Evolutionary conservation across 2,797 vertebrate species (phyloP), one percentile per base, ranked within the genome.

Genomic region (Lemur catta): DNA sequence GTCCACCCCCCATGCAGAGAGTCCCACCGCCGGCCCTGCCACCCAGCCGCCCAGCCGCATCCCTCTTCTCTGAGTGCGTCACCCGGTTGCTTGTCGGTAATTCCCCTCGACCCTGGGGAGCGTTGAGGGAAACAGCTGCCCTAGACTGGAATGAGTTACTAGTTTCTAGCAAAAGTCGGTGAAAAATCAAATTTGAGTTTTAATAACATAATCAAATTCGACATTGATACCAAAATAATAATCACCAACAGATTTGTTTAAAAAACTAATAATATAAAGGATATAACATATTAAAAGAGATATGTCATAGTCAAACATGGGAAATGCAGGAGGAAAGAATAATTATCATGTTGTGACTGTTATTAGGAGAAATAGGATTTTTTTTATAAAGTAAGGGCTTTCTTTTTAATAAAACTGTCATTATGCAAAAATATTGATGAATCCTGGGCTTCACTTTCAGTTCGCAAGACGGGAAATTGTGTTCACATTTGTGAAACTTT

Each of bases 251-350:
- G 43, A 80, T 61, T 61, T 65, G 5, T 33, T 82, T 76, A 22
- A 50, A 82, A 52, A 41, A 11, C 2, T 1, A 75, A 82, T 74
- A 84, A 12, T 33, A 57, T 48, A 17, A 57, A 76, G 48, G n/a
- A 74, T 38, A 57, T 17, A 52, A 63, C 79, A 61, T 85, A 94
- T 79, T 78, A 74, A 93, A 91, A 91, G 76, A 76, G 76, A 76
- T 85, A 35, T 43, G 71, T 74, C 61, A 43, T 24, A 38, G 28
- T 67, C 84, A 46, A n/a, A 43, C 30, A 18, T 24, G 35, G 9
- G 28, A 6, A 1, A 11, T 15, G 22, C 33, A n/a, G 28, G 46
- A 41, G 12, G 46, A 52, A 33, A n/a, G 41, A 50, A 57, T 41
- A 46, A 17, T 84, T 38, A n/a, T 17, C 11, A 1, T 43, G 30